These are phyloP conservation scores for Noctilio leporinus DNA, from an alignment of 2,113 vertebrate species.

Conservation along the genomic window DNA sequence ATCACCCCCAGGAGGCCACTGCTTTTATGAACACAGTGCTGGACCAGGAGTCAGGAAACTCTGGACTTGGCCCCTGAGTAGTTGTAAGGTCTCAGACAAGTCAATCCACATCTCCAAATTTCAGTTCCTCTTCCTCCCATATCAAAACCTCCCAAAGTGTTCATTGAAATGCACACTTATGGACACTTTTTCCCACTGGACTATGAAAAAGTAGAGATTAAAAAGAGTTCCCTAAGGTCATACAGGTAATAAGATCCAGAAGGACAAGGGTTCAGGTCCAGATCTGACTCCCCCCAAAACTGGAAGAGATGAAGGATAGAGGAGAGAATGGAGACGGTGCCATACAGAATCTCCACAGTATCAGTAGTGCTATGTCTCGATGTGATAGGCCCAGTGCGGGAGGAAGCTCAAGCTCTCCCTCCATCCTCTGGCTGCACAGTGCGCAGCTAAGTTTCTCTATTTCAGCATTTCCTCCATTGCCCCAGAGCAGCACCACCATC, in stretches of 20 bases:
- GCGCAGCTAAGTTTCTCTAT: conserved; percentile 28
- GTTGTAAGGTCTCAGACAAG: background rate
- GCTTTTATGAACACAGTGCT: background rate
- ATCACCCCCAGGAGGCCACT: background rate
- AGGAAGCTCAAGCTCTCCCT: background rate
- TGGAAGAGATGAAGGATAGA: background rate
- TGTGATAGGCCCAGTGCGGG: background rate
- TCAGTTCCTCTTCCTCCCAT: background rate
- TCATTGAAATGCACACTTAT: background rate
- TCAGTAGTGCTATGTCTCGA: background rate
- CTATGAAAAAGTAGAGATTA: background rate
- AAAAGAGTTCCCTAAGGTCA: background rate
- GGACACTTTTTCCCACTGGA: background rate
- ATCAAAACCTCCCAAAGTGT: background rate
- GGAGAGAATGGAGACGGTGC: background rate
- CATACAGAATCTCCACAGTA: background rate
- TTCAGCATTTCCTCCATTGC: conserved; percentile 32
- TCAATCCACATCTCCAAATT: background rate
- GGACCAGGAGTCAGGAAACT: background rate
- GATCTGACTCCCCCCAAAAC: background rate
- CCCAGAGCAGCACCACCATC: background rate
- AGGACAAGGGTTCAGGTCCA: background rate
- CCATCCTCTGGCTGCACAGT: background rate
- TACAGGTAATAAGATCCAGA: background rate
- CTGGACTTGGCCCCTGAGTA: background rate